Percentiles rank a stretch among this genome's conserved stretches.
These are phyloP conservation scores for Channallabes apus DNA, from an alignment of 2,797 vertebrate species.

Conservation along the genomic window DNA sequence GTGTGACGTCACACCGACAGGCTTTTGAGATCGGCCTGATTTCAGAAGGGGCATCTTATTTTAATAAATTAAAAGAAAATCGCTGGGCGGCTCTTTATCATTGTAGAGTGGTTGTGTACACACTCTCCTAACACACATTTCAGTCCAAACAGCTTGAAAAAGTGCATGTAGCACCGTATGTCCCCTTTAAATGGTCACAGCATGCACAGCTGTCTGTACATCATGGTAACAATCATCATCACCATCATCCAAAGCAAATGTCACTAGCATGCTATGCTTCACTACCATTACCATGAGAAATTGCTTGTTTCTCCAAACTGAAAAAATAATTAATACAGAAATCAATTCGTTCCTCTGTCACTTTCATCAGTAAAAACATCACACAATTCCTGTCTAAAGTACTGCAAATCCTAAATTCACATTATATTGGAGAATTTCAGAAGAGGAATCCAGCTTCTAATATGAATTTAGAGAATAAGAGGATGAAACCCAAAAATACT, in stretches of 20 bases:
- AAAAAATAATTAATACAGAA: background rate
- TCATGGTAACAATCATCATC: constrained; percentile 12
- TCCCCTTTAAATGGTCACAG: no score
- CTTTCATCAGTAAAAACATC: background rate
- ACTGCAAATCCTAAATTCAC: background rate
- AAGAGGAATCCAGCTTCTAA: background rate
- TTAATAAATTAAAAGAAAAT: no score
- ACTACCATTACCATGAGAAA: background rate
- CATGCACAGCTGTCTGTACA: constrained; percentile 12
- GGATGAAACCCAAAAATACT: background rate
- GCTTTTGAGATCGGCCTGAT: no score
- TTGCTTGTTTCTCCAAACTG: background rate
- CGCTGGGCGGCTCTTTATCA: no score
- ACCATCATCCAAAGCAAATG: background rate
- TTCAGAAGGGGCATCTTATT: no score
- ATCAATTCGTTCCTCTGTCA: rapidly evolving
- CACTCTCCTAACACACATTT: no score
- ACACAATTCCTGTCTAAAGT: background rate
- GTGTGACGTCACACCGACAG: no score
- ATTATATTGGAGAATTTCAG: background rate
- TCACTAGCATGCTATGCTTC: constrained; percentile 15
- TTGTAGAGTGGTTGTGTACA: no score
- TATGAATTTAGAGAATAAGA: background rate
- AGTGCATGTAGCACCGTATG: no score
- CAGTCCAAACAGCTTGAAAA: no score